Base-by-base conservation (phyloP, 2,888 invertebrate species). In the Ditula angustiorana region DNA sequence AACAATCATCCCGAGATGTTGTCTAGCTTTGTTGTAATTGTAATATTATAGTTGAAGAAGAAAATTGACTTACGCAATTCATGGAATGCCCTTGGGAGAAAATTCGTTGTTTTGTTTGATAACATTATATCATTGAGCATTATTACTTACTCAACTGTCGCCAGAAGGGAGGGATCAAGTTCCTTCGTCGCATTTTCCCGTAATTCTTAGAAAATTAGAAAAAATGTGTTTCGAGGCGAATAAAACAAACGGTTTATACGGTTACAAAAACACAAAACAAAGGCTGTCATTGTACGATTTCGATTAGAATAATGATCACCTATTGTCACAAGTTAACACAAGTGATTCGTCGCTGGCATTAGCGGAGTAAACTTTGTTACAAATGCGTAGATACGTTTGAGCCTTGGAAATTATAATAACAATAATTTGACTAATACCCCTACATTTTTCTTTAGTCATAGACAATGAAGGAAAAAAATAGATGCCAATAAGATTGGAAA, bases 371-470 rank as follows among this genome's bases (percentile, higher is more conserved):
- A 24, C 41, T 46, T 35, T 37, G 30, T 41, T 16, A 44, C 57
- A 26, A 63, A 63, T 53, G 63, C 61, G 63, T 55, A 61, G 41
- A 53, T 56, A 56, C 56, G 37, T 21, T 23, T 10, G 33, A 47
- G 47, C 68, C 68, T 69, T 69, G 68, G 41, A 30, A 59, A 67
- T 63, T 66, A 61, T 60, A 66, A 66, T 61, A 56, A 67, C 64
- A 70, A 72, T 66, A 11, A 64, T 59, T 59, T 50, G 35, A 67
- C 63, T 69, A 68, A 66, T 64, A 60, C 60, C 59, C n/a, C 13
- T 56, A 64, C 56, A 62, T 65, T 46, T 67, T 66, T 67, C 67
- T 67, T 66, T 60, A 59, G 49, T 57, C 59, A 50, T 41, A 67
- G 26, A 67, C 63, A 69, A 69, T 69, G 30, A 62, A 26, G 44